Evolutionary conservation across 2,113 vertebrate genomes (phyloP).

Genomic region (Cebidichthys violaceus): DNA sequence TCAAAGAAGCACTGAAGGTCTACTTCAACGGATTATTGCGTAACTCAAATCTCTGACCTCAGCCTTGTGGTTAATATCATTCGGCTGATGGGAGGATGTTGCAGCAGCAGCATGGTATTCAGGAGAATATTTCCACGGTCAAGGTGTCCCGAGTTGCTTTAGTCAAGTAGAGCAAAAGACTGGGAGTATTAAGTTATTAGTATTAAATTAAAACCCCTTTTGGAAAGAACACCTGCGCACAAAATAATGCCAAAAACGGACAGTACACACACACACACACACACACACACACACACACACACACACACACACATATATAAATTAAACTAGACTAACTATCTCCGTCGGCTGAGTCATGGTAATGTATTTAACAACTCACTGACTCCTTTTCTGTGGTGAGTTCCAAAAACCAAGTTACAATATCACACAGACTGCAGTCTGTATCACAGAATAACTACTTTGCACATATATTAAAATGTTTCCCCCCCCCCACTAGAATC

Average conservation of each 20-base stretch:
- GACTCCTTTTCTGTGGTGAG: conserved; percentile 4
- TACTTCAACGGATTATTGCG: not conserved
- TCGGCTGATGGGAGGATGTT: conserved; percentile 2
- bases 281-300: not conserved
- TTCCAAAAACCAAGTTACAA: not conserved
- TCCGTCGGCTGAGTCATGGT: conserved; percentile 49
- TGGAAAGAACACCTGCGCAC: not conserved
- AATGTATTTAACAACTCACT: conserved; percentile 34
- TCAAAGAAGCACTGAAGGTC: not conserved
- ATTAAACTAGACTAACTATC: conserved; percentile 29
- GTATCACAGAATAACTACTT: not conserved
- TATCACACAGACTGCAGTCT: not conserved
- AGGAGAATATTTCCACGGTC: conserved; percentile 33
- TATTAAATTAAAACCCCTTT: not conserved
- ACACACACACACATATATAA: not conserved
- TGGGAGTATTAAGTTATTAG: not conserved
- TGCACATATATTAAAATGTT: not conserved
- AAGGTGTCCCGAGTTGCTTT: conserved; percentile 23
- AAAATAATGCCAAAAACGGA: not conserved
- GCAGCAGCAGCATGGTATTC: conserved; percentile 1
- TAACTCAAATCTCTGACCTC: not conserved
- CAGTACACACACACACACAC: not conserved
- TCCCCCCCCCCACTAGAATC: not conserved
- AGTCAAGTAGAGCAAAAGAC: conserved; percentile 8
- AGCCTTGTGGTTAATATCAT: not conserved